Conservation (phyloP, 2,113 vertebrate genomes). For the Monopterus albus region DNA sequence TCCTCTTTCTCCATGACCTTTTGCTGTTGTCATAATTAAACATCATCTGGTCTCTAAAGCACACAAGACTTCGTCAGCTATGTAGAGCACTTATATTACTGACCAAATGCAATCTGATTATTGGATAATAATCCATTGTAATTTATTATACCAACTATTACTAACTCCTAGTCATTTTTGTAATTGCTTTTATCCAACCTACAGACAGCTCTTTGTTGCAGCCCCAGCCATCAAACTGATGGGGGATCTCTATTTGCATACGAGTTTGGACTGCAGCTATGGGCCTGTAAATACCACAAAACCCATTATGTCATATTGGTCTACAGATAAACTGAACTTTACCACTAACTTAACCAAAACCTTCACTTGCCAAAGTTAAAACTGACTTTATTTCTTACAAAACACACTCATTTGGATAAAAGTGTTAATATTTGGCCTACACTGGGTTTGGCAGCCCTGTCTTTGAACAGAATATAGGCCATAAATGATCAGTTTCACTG, state of each 20-base stretch:
- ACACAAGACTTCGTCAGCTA: background rate
- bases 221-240: background rate
- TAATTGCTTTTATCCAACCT: background rate
- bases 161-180: background rate
- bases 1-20: background rate
- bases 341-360: too few species aligned
- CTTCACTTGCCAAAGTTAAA: too few species aligned
- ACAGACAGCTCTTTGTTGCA: background rate
- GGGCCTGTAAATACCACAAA: too few species aligned
- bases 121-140: background rate
- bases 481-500: too few species aligned
- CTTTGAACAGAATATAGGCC: too few species aligned
- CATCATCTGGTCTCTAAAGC: too few species aligned
- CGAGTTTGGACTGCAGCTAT: too few species aligned
- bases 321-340: too few species aligned
- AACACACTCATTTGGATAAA: too few species aligned
- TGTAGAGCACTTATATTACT: background rate
- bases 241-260: background rate
- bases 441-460: slow-evolving; percentile 7
- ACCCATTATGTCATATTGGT: too few species aligned
- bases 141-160: background rate
- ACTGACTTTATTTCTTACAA: too few species aligned
- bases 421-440: background rate
- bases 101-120: background rate
- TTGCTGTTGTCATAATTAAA: slow-evolving; percentile 20